Evolutionary conservation across 1,140 invertebrate genomes (phyloP).

Genomic region (Brachionus plicatilis): DNA sequence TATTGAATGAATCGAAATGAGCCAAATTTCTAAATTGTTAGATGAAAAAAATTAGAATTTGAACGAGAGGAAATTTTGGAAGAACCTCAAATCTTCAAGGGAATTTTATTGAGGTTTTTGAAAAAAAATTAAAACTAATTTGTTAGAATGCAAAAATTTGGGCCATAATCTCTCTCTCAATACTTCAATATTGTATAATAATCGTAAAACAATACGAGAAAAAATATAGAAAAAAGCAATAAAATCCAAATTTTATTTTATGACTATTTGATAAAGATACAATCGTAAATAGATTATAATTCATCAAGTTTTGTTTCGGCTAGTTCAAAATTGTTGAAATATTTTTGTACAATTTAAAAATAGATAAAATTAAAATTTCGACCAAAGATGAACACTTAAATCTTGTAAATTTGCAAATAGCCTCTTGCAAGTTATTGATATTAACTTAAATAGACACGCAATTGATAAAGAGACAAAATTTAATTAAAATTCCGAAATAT

Average conservation of each 20-base stretch:
- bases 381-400: background rate
- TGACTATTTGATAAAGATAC: slow-evolving; percentile 1
- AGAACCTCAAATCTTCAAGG: background rate
- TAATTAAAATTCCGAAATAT: background rate
- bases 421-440: background rate
- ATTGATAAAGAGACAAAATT: background rate
- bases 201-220: background rate
- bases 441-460: background rate
- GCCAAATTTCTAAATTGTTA: too few species aligned
- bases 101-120: background rate
- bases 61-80: background rate
- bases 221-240: background rate
- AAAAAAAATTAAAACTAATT: background rate
- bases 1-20: too few species aligned
- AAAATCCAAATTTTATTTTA: background rate
- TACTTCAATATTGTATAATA: background rate
- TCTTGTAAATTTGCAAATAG: background rate
- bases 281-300: background rate
- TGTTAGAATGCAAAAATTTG: background rate
- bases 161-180: background rate
- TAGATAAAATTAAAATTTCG: background rate
- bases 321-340: background rate
- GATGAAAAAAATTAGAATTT: too few species aligned
- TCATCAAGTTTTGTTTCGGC: background rate
- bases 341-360: background rate